These are phyloP conservation scores for Masticophis lateralis DNA, from an alignment of 2,797 vertebrate genomes.

Conservation along the genomic window DNA sequence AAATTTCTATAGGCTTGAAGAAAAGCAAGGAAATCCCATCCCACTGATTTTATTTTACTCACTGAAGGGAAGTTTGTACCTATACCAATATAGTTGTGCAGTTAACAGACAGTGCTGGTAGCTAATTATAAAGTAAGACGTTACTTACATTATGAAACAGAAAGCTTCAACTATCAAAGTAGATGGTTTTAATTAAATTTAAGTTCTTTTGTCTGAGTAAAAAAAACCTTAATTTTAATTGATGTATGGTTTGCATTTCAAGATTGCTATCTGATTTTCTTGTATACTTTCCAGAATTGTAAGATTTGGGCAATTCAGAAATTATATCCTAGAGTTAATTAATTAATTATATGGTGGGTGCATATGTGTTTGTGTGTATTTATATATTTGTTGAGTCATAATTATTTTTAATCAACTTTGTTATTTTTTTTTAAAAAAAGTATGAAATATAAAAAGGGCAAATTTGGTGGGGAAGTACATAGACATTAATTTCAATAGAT, in stretches of 20 bases:
- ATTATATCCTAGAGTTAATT: neutral
- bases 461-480: neutral
- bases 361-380: neutral
- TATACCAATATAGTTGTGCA: neutral
- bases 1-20: neutral
- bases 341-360: neutral
- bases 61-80: neutral
- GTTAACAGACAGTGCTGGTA: constrained; percentile 50
- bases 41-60: neutral
- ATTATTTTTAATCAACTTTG: neutral
- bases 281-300: neutral
- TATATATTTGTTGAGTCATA: neutral
- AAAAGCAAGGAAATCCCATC: neutral
- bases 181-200: neutral
- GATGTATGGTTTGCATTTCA: neutral
- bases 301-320: neutral
- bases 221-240: neutral
- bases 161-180: neutral
- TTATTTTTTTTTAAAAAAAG: neutral
- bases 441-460: neutral
- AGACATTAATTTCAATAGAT: neutral
- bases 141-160: neutral
- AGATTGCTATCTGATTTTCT: neutral
- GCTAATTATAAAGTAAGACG: neutral
- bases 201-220: neutral